Conservation (phyloP, 2,888 invertebrate genomes). For the Conus canariensis region DNA sequence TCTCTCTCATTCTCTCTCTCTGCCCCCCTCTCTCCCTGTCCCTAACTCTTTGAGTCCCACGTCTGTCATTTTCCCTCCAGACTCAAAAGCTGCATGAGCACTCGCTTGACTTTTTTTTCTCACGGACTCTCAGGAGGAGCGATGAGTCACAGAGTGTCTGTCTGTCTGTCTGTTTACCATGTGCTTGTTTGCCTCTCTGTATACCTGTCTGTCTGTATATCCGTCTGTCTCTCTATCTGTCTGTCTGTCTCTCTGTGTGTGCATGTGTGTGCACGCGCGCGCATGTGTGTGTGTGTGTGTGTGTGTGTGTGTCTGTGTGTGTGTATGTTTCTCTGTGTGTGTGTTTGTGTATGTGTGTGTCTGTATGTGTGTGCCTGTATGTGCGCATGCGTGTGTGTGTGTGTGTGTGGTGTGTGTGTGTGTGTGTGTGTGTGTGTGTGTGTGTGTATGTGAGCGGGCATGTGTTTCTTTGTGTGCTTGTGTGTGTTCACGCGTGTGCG, state of each 20-base stretch:
- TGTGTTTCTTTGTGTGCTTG: background rate
- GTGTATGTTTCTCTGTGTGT: too few species aligned
- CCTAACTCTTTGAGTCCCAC: background rate
- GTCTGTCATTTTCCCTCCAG: too few species aligned
- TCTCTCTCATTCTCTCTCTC: background rate
- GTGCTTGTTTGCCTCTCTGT: background rate
- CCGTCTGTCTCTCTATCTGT: background rate
- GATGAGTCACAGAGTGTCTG: background rate
- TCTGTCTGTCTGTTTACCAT: background rate
- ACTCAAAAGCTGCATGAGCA: too few species aligned
- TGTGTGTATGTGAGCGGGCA: background rate
- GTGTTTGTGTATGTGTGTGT: too few species aligned
- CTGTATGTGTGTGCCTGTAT: too few species aligned
- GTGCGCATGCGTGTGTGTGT: too few species aligned
- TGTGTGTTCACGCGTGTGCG: too few species aligned
- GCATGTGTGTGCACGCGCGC: background rate
- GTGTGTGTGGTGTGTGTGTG: too few species aligned
- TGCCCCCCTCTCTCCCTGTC: background rate
- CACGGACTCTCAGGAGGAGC: too few species aligned
- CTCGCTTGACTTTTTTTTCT: background rate
- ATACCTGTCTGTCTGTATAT: background rate
- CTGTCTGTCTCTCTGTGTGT: background rate
- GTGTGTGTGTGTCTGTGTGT: too few species aligned
- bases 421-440: too few species aligned
- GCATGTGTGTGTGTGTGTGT: too few species aligned